Conservation (phyloP, 2,113 vertebrate species). For the Parotia lawesii region DNA sequence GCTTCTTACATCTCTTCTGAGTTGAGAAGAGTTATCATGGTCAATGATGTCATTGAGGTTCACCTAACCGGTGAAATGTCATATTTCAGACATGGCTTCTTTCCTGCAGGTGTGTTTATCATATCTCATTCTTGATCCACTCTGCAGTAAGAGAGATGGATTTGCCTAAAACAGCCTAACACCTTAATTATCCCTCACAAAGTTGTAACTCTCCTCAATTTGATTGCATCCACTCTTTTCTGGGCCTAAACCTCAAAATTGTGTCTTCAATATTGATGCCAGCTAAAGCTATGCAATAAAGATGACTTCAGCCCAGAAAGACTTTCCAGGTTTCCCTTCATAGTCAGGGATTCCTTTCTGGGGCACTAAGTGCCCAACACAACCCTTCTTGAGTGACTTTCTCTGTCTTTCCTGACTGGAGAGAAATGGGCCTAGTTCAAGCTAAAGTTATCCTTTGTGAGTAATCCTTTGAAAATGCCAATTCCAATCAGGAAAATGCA, state of each 20-base stretch:
- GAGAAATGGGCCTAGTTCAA: not conserved
- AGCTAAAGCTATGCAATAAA: not conserved
- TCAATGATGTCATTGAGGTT: not conserved
- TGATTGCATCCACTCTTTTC: not conserved
- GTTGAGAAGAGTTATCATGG: not conserved
- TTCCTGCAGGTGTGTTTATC: not conserved
- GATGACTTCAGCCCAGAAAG: not conserved
- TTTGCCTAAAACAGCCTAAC: not conserved
- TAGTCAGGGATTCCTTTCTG: not conserved
- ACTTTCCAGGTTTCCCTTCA: not conserved
- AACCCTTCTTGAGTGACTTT: not conserved
- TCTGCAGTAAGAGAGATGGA: not conserved
- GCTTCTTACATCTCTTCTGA: not conserved
- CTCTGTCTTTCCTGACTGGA: not conserved
- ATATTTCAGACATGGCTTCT: not conserved
- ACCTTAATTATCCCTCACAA: not conserved
- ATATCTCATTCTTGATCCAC: accelerated
- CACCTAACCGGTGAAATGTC: not conserved
- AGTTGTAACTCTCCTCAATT: not conserved
- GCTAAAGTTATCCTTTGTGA: not conserved
- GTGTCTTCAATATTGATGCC: not conserved
- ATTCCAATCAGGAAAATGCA: not conserved
- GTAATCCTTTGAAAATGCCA: not conserved
- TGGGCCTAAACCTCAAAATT: not conserved
- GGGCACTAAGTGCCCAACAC: not conserved